These are phyloP conservation scores for Euspilapteryx auroguttella DNA, from an alignment of 2,888 invertebrate genomes.

Conservation along the genomic window DNA sequence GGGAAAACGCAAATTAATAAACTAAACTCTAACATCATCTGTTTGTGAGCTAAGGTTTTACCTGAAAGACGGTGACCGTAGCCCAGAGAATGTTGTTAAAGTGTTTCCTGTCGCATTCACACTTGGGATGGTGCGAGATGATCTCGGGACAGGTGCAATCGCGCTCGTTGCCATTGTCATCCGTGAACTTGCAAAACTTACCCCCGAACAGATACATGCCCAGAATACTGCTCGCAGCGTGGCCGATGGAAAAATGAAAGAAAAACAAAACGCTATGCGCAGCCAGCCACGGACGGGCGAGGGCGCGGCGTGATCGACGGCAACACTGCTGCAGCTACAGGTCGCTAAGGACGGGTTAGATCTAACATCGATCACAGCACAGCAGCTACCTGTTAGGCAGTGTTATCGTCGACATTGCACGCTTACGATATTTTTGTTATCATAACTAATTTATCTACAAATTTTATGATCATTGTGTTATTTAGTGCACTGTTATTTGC, in stretches of 20 bases:
- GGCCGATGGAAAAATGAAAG: slow-evolving; percentile 56
- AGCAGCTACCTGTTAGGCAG: slow-evolving; percentile 24
- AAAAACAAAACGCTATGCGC: slow-evolving; percentile 58
- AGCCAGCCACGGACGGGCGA: slow-evolving; percentile 45
- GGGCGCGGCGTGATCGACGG: too few relatives aligned
- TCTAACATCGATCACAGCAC: not conserved
- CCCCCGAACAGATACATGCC: slow-evolving; percentile 99
- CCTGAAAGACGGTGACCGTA: slow-evolving; percentile 97
- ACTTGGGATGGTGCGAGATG: slow-evolving; percentile 83
- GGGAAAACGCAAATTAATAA: too few relatives aligned
- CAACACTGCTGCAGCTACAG: slow-evolving; percentile 30
- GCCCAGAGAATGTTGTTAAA: slow-evolving; percentile 99
- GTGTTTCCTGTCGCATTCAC: slow-evolving; percentile 97
- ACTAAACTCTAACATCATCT: slow-evolving; percentile 32
- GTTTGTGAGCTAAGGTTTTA: slow-evolving; percentile 56
- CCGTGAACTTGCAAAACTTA: slow-evolving; percentile 98
- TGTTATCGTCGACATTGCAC: slow-evolving; percentile 48
- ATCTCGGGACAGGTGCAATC: slow-evolving; percentile 94
- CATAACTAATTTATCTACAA: slow-evolving; percentile 15
- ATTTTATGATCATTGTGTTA: slow-evolving; percentile 35
- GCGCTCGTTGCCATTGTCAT: slow-evolving; percentile 78
- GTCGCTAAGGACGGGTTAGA: not conserved
- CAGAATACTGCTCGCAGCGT: slow-evolving; percentile 83
- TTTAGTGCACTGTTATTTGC: slow-evolving; percentile 40
- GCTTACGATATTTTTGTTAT: slow-evolving; percentile 20